Evolutionary conservation across 2,888 invertebrate species (phyloP), one percentile per base, ranked within the genome.

Genomic region (Drosophila ezoana): DNA sequence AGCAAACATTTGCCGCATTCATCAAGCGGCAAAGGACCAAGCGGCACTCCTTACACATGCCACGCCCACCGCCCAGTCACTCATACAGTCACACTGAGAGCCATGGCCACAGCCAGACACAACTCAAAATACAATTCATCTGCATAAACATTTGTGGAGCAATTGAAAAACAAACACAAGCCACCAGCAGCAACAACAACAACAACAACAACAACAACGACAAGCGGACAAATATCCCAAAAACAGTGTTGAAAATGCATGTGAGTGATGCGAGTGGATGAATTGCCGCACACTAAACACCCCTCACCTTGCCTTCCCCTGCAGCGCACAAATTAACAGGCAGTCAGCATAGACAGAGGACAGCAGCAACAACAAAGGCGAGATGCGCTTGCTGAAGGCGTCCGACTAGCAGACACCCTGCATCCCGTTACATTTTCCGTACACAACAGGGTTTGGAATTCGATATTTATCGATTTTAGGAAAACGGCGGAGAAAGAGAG

Each of bases 111-210:
- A 79, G 60, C 48, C 75, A 81, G 77, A 81, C 83, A 79, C 80
- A 87, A 82, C 82, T 82, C 83, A 81, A 87, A 85, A 87, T 72
- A 83, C 83, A 87, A 86, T 86, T 83, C 86, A 86, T 83, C 88
- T 87, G 83, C 86, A 86, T 83, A 87, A 86, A 88, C 88, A 88
- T 88, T 88, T 85, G 86, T 77, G 81, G 56, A 84, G 85, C 87
- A 81, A 84, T 87, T 81, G 77, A 84, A 87, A 81, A 81, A 72
- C 81, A 84, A 84, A 84, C 83, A 84, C 60, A 65, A 61, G 45
- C 60, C 57, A 69, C 41, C 69, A 66, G 33, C 60, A 60, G 51
- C 62, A 68, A 33, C 63, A 74, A 48, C 62, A 68, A 62, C 43
- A 65, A 38, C 52, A 60, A 57, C 67, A 72, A 63, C 40, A 72